Conservation (phyloP, 1,140 invertebrate genomes). For the Neodiprion pinetum region DNA sequence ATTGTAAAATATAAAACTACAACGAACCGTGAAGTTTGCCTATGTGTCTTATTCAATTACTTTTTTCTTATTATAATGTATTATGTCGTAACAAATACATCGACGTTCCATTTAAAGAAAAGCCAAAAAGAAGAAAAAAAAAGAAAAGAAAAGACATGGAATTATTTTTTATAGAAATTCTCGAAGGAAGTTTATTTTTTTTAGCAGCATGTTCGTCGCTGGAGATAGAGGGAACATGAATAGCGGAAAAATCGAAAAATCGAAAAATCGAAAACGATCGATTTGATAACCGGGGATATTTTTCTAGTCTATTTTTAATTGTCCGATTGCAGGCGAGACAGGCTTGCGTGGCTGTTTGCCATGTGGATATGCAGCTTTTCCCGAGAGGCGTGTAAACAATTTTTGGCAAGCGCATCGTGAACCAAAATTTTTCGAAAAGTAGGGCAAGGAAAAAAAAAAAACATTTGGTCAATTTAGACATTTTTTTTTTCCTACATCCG, state of each 20-base stretch:
- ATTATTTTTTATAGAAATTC: not conserved
- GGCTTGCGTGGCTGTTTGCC: too few species aligned
- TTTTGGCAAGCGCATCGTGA: not conserved
- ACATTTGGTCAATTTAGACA: not conserved
- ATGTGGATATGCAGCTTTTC: too few species aligned
- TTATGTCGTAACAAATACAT: not conserved
- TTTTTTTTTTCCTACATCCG: too few species aligned
- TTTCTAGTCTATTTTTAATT: too few species aligned
- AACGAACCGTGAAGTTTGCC: too few species aligned
- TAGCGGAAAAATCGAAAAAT: not conserved
- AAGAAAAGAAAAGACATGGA: not conserved
- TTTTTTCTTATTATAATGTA: not conserved
- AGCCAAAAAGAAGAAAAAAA: slow-evolving; percentile 17
- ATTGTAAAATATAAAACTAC: too few species aligned
- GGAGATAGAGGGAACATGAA: not conserved
- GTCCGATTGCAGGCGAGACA: too few species aligned
- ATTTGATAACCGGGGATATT: not conserved
- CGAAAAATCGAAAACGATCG: not conserved
- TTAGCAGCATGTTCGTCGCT: too few species aligned
- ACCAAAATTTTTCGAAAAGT: not conserved
- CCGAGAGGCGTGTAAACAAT: too few species aligned
- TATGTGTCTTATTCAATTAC: not conserved
- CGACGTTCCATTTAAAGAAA: not conserved
- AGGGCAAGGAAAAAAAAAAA: not conserved
- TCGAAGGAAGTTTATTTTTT: too few species aligned